phyloP scores from a whole-genome alignment of 2,888 invertebrate genomes.

The Torymus auratus region DNA sequence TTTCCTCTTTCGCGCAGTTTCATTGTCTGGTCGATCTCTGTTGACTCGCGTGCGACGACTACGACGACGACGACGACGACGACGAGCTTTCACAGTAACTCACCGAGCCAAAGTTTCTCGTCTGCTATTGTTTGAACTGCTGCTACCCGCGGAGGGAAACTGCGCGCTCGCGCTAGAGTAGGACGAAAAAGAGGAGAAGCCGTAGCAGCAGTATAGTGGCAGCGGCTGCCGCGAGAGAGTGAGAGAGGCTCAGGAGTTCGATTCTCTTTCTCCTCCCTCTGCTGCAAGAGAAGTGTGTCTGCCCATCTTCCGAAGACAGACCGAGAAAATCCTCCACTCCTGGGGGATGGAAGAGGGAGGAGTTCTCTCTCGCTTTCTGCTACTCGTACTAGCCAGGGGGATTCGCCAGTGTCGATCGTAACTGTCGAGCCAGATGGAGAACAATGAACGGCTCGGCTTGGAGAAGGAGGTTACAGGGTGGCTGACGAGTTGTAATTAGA shows the following conservation, averaged over 20 bases:
- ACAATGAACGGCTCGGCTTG: conserved; percentile 27
- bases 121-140: conserved; percentile 52
- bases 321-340: conserved; percentile 25
- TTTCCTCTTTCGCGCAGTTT: conserved; percentile 35
- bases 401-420: conserved; percentile 22
- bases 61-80: conserved; percentile 6
- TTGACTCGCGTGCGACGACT: conserved; percentile 37
- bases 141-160: not conserved
- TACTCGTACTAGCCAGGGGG: not conserved
- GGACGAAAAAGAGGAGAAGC: conserved; percentile 1
- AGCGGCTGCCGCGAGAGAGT: not conserved
- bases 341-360: not conserved
- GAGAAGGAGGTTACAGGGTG: not conserved
- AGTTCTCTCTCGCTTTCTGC: not conserved
- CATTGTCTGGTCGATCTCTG: conserved; percentile 50
- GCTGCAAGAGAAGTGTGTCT: conserved; percentile 20
- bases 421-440: conserved; percentile 28
- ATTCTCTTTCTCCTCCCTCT: conserved; percentile 1
- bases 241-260: conserved; percentile 27
- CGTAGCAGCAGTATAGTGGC: conserved; percentile 7
- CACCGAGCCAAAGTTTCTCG: conserved; percentile 48
- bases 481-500: conserved; percentile 52
- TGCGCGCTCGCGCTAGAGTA: not conserved
- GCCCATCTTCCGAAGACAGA: conserved; percentile 11
- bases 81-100: conserved; percentile 43